These are phyloP conservation scores for Sternarchorhynchus goeldii DNA, from an alignment of 2,797 vertebrate genomes.

Conservation along the genomic window DNA sequence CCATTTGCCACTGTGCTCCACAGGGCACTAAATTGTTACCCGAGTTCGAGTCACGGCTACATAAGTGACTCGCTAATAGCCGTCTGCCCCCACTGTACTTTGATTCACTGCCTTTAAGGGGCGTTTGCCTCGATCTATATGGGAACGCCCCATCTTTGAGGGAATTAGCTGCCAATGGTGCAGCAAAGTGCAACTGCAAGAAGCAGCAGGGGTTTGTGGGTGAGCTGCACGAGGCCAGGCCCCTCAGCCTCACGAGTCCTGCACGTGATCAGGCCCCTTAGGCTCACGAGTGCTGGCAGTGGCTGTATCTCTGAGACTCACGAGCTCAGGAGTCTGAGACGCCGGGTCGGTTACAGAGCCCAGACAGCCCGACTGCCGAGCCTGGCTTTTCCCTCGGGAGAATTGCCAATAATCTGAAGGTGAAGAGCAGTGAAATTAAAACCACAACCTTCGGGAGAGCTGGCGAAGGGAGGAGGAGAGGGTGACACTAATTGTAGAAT, in stretches of 20 bases:
- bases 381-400: not conserved
- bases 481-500: slow-evolving; percentile 44
- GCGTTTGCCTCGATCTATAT: slow-evolving; percentile 20
- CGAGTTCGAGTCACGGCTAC: slow-evolving; percentile 33
- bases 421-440: slow-evolving; percentile 49
- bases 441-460: slow-evolving; percentile 14
- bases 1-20: slow-evolving; percentile 24
- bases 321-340: no score
- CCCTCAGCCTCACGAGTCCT: no score
- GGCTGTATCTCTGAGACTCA: not conserved
- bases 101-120: slow-evolving; percentile 23
- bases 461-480: not conserved
- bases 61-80: slow-evolving; percentile 47
- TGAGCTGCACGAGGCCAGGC: not conserved
- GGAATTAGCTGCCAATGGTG: not conserved
- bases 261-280: no score
- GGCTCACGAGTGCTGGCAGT: no score
- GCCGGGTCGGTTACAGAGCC: slow-evolving; percentile 11
- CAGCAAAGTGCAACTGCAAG: not conserved
- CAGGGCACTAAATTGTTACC: slow-evolving; percentile 52
- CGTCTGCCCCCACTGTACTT: slow-evolving; percentile 23
- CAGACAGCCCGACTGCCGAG: not conserved
- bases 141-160: not conserved
- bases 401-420: slow-evolving; percentile 6
- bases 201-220: not conserved